Conservation (phyloP, 2,113 vertebrate species). For the Accipiter virgatus region DNA sequence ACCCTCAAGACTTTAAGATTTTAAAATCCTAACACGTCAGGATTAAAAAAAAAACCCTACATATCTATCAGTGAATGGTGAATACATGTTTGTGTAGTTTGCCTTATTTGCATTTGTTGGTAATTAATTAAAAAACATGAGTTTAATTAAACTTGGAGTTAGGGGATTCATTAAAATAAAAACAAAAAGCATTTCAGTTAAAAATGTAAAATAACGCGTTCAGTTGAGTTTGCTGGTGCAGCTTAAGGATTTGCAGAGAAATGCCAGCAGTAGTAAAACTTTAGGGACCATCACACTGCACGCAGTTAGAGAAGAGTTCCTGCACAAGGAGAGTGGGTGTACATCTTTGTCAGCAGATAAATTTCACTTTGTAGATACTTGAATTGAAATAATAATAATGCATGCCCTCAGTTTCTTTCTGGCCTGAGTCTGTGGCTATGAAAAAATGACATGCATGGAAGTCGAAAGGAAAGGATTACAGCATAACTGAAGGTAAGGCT, state of each 20-base stretch:
- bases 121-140: slow-evolving; percentile 66
- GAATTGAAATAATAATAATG: neutral
- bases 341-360: neutral
- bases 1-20: slow-evolving; percentile 37
- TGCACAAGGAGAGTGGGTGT: neutral
- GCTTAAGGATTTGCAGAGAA: slow-evolving; percentile 50
- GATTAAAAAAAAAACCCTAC: slow-evolving; percentile 12
- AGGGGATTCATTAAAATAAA: slow-evolving; percentile 65
- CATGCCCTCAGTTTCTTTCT: neutral
- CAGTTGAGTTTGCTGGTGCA: neutral
- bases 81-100: slow-evolving; percentile 6
- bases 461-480: neutral
- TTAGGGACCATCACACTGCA: neutral
- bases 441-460: neutral
- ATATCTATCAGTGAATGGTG: neutral
- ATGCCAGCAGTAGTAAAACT: neutral
- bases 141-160: slow-evolving; percentile 66
- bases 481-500: neutral
- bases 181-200: slow-evolving; percentile 56
- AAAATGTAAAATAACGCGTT: slow-evolving; percentile 41
- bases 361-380: neutral
- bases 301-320: neutral
- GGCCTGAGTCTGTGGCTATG: neutral
- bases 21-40: slow-evolving; percentile 23
- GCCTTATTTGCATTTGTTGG: slow-evolving; percentile 59